These are phyloP conservation scores for Nymphalis io DNA, from an alignment of 1,140 invertebrate genomes.

Conservation along the genomic window DNA sequence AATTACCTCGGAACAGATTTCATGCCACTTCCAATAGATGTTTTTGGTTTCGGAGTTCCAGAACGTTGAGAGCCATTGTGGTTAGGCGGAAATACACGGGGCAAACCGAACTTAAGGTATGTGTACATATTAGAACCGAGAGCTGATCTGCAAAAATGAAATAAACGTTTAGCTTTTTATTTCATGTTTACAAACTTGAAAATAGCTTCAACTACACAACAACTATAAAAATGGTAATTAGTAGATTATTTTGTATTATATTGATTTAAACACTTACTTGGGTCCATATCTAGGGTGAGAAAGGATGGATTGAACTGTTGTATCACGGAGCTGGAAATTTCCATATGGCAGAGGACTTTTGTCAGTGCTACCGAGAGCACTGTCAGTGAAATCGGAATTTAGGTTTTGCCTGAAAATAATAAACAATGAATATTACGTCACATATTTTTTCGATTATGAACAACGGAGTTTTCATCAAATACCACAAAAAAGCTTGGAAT, in stretches of 20 bases:
- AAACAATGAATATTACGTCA: too few species aligned
- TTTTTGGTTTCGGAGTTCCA: conserved; percentile 80
- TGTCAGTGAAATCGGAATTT: conserved; percentile 97
- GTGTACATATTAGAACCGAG: conserved; percentile 95
- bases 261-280: conserved; percentile 85
- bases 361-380: conserved; percentile 93
- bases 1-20: conserved; percentile 74
- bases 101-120: conserved; percentile 95
- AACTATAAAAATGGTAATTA: too few species aligned
- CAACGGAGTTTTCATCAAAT: too few species aligned
- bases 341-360: conserved; percentile 95
- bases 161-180: too few species aligned
- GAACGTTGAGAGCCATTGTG: conserved; percentile 84
- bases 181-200: too few species aligned
- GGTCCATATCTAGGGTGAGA: conserved; percentile 94
- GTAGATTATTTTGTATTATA: too few species aligned
- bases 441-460: too few species aligned
- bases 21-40: conserved; percentile 79
- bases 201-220: too few species aligned
- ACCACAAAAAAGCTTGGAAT: too few species aligned
- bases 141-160: conserved; percentile 84
- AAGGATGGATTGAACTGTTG: conserved; percentile 96
- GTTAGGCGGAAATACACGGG: conserved; percentile 92
- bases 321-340: conserved; percentile 95
- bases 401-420: conserved; percentile 90